Evolutionary conservation across 1,140 invertebrate species (phyloP), one percentile per base, ranked within the genome.

Genomic region (Physella acuta): DNA sequence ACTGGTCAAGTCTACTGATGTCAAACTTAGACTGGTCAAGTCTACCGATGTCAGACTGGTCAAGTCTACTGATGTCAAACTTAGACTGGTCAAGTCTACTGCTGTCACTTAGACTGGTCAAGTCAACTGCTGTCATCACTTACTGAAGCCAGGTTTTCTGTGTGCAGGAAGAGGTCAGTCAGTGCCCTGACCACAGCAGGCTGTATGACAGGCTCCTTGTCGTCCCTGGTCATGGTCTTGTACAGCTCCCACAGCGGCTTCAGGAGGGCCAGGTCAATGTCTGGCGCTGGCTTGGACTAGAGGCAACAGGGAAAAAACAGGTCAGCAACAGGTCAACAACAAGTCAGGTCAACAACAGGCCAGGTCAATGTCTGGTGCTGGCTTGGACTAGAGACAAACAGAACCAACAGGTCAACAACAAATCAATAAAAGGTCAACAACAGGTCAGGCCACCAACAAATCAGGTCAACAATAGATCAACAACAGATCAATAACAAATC

Each of bases 181-280:
- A 83, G 72, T 33, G 83, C 82, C 30, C 82, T 58, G 30, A 77
- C 73, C n/a, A 81, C 71, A 28, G 82, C 78, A 17, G 77, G 73
- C 53, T 80, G 70, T 49, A 81, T 68, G 16, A 72, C 51, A 0
- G 72, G 71, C 16, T 81, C 77, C 1, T 72, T 66, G 8, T 75
- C 73, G n/a, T 76, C 71, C 59, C 73, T 74, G 11, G 76, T 78
- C 60, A 79, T 72, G 8, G 51, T 73, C 16, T 68, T 71, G 58
- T 83, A 81, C 26, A 84, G 61, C n/a, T 76, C 59, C 83, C 83
- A 84, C 36, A 84, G 63, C 14, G 82, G 81, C 30, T 76, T 75
- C 39, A 84, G 71, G n/a, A 80, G 59, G 44, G 73, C 66, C 11
- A 83, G 71, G 70, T 84, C 79, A 37, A 82, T 71, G 17, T 55